Evolutionary conservation across 2,113 vertebrate genomes (phyloP), one percentile per base, ranked within the genome.

Genomic region (Silurus meridionalis): DNA sequence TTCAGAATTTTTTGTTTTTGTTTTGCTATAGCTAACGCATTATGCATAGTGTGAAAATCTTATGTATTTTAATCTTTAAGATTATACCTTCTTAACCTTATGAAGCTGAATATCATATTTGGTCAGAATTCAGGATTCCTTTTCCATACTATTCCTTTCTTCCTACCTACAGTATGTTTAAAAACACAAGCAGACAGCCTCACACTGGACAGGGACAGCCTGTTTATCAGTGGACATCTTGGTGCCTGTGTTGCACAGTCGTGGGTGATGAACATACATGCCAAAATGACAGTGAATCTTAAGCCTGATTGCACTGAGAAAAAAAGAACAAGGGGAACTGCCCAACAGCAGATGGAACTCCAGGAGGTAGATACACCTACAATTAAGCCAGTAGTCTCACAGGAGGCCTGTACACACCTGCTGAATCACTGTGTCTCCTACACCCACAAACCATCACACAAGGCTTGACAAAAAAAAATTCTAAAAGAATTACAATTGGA

Each of bases 341-440:
- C 81, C 23, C 46, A 66, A 50, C 10, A 52, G n/a, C 63, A 82
- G 21, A 82, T 82, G 60, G 80, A 52, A 55, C 23, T 64, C 50
- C 63, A 82, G 23, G 63, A 82, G 50, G 81, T n/a, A 21, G 23
- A 50, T 66, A 25, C 63, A 66, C 80, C 63, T 67, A 53, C 63
- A 82, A 82, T 53, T 82, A 82, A 66, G 80, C 80, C 63, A 66
- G 63, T 82, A 67, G 19, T 48, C 37, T 72, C 17, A 57, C 57
- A 58, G 78, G 75, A 79, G 58, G n/a, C 23, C 50, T 53, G 14
- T 55, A 28, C 48, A 55, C 64, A 63, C 81, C 63, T 25, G 50
- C 64, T 57, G 7, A 66, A 82, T 53, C 21, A 77, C 55, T 78
- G 19, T 78, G 52, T 55, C 75, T 2, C 13, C 25, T 78, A 25